Conservation (phyloP, 2,888 invertebrate species). For the Ceramica pisi region DNA sequence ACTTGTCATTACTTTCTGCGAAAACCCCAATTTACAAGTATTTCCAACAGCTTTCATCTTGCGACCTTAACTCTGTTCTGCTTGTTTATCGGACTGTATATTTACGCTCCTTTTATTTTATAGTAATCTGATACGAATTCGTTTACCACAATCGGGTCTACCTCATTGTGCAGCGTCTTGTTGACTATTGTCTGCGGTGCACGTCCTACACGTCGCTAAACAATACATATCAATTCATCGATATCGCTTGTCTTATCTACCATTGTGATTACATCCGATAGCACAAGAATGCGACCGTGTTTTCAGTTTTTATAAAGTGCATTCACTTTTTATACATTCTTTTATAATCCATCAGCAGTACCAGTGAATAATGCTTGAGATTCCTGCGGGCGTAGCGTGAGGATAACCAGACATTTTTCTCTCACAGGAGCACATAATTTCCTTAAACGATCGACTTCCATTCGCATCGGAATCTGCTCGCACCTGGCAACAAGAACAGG, state of each 20-base stretch:
- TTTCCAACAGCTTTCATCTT: slow-evolving; percentile 74
- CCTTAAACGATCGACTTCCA: slow-evolving; percentile 66
- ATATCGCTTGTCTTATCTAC: slow-evolving; percentile 66
- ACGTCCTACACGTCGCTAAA: slow-evolving; percentile 57
- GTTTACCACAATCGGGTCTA: slow-evolving; percentile 70
- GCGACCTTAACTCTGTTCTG: slow-evolving; percentile 78
- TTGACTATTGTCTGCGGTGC: slow-evolving; percentile 71
- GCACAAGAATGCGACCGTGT: slow-evolving; percentile 25
- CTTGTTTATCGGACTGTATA: slow-evolving; percentile 81
- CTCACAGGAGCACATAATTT: slow-evolving; percentile 66
- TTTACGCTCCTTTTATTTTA: slow-evolving; percentile 84
- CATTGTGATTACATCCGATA: slow-evolving; percentile 61
- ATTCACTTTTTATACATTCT: slow-evolving; percentile 29
- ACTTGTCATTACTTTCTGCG: slow-evolving; percentile 51
- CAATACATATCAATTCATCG: slow-evolving; percentile 74
- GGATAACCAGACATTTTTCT: slow-evolving; percentile 51
- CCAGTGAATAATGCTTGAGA: slow-evolving; percentile 29
- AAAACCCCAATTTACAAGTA: slow-evolving; percentile 59
- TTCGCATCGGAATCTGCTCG: slow-evolving; percentile 61
- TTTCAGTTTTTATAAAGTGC: slow-evolving; percentile 35
- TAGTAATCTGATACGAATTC: slow-evolving; percentile 78
- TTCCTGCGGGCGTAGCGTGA: slow-evolving; percentile 24
- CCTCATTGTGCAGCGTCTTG: slow-evolving; percentile 68
- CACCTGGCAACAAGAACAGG: slow-evolving; percentile 75
- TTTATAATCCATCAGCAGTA: slow-evolving; percentile 32